Evolutionary conservation across 2,888 invertebrate species (phyloP), one percentile per base, ranked within the genome.

Genomic region (Opisthograptis luteolata): DNA sequence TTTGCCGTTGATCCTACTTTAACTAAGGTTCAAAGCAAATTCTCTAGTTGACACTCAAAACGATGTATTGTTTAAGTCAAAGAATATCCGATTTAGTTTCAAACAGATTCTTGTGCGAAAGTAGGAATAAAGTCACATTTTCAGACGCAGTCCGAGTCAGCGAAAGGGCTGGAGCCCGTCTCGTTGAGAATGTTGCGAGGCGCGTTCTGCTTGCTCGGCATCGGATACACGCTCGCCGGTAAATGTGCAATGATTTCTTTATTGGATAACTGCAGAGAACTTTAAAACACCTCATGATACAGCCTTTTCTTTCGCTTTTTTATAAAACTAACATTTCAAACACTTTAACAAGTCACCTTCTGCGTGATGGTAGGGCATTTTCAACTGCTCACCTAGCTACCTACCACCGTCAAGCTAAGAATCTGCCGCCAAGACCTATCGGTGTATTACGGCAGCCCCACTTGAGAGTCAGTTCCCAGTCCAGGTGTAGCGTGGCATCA

Each of bases 151-250:
- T 58, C 66, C 3, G 89, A 90, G 60, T 81, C 89, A 1, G 73
- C 81, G n/a, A 84, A 82, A 70, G 79, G 81, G 45, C 83, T 94
- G 40, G 92, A 93, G 59, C 94, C 95, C 0, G 92, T 95, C 8
- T 94, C 93, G 37, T 81, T 95, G 45, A 92, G 93, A 66, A 95
- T 95, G 93, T 74, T 95, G 0, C 94, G 94, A 54, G 95, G 95
- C 2, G 94, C 95, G 3, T 95, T 95, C 74, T 94, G 94, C 71
- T 87, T 95, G 25, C 85, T 95, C 4, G 84, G 93, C 5, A 91
- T 94, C 34, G 95, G 95, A 14, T 91, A 93, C 68, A 70, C 91
- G 5, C 68, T 93, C 32, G 93, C 95, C 68, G 92, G 94, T 93
- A 32, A 22, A 5, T 34, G 3, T 13, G 20, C 3, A 22, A 19